phyloP scores from a whole-genome alignment of 2,797 vertebrate genomes.

The Fistularia commersonii region DNA sequence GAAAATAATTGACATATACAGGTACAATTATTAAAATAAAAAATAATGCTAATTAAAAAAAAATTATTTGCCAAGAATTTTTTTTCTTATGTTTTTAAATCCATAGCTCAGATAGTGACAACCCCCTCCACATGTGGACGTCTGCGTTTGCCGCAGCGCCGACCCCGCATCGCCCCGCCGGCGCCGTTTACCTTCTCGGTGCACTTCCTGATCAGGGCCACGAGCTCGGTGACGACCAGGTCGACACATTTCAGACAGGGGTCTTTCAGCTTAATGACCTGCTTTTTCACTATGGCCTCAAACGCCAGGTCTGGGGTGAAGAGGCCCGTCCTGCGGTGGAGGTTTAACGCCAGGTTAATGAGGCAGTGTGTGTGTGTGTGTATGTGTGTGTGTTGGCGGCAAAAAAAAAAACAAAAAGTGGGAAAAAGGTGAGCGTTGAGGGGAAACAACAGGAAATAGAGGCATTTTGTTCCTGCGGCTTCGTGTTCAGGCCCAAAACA shows the following conservation, averaged over 20 bases:
- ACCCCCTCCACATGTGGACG: background rate
- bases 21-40: no score
- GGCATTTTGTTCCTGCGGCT: slow-evolving; percentile 53
- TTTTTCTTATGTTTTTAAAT: background rate
- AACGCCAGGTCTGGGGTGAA: slow-evolving; percentile 92
- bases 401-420: slow-evolving; percentile 19
- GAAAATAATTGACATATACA: no score
- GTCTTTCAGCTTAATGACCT: slow-evolving; percentile 90
- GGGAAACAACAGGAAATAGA: slow-evolving; percentile 27
- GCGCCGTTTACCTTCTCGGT: slow-evolving; percentile 82
- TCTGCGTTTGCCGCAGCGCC: background rate
- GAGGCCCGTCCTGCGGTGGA: slow-evolving; percentile 84
- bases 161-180: background rate
- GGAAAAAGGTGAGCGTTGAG: slow-evolving; percentile 18
- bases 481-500: slow-evolving; percentile 46
- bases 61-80: no score
- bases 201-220: slow-evolving; percentile 87
- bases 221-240: slow-evolving; percentile 88
- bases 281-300: slow-evolving; percentile 94
- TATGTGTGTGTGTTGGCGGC: slow-evolving; percentile 1
- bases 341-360: slow-evolving; percentile 43
- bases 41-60: no score
- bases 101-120: no score
- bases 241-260: slow-evolving; percentile 92
- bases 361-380: slow-evolving; percentile 15